These are phyloP conservation scores for Ibycter americanus DNA, from an alignment of 2,797 vertebrate species.

Conservation along the genomic window DNA sequence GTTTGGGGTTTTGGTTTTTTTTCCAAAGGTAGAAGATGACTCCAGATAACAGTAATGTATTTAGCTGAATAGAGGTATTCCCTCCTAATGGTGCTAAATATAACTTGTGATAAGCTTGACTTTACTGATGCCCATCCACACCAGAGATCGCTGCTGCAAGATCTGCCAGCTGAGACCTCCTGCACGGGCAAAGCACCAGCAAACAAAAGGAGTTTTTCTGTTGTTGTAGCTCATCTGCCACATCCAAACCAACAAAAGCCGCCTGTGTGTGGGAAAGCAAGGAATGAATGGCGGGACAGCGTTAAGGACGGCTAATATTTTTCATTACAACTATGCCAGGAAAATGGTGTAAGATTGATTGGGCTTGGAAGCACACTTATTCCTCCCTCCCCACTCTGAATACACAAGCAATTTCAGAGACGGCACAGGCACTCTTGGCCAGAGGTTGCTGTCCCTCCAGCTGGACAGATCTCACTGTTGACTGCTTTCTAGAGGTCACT, in stretches of 20 bases:
- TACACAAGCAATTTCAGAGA: neutral
- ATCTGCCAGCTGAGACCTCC: neutral
- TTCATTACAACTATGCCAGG: neutral
- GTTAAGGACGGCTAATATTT: neutral
- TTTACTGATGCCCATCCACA: neutral
- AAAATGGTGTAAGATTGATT: neutral
- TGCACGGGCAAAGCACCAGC: rapidly evolving
- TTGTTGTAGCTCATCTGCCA: neutral
- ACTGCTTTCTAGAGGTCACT: neutral
- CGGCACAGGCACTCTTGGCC: rapidly evolving
- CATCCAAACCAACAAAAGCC: neutral
- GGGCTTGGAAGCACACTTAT: neutral
- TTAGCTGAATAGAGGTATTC: neutral
- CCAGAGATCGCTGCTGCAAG: rapidly evolving
- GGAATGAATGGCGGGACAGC: neutral
- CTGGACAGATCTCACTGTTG: neutral
- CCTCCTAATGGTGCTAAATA: neutral
- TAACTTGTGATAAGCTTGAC: neutral
- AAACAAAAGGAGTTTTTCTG: neutral
- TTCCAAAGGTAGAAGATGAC: neutral
- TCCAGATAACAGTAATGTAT: neutral
- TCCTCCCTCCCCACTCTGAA: neutral
- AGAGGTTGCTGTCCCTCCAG: neutral
- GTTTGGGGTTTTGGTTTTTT: neutral
- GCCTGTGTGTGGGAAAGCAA: neutral